Evolutionary conservation across 2,113 vertebrate genomes (phyloP), one percentile per base, ranked within the genome.

Genomic region (Desmodus rotundus): DNA sequence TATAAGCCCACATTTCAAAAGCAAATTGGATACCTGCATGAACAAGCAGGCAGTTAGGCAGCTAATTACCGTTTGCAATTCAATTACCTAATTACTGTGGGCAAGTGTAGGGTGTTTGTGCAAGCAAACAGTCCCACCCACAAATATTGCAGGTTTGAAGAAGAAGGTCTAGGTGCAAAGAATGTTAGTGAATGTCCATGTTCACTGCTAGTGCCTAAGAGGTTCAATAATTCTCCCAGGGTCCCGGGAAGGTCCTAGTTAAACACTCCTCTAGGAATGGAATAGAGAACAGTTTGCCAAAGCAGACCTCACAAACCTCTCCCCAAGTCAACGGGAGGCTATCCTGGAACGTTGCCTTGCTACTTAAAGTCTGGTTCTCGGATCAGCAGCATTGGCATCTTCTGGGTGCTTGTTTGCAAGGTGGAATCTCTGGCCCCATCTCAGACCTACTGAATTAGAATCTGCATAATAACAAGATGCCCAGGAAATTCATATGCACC

Each of bases 41-140:
- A 97, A 98, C 96, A 97, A 97, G 97, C 95, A 98, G 96, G 96
- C 97, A 97, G 97, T 97, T 97, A 98, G 97, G 97, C 96, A 97
- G 97, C 97, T 98, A 98, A 98, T 98, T 97, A 97, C 97, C 97
- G 96, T 97, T 97, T 97, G 97, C 96, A 98, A 97, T 97, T 98
- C 97, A 98, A 97, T 98, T 98, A 97, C 96, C 97, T 98, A 97
- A 98, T 98, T 97, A 97, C 91, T 97, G 80, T 98, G 97, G 97
- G 96, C 96, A 97, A 97, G 95, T 94, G 80, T 74, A 93, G 94
- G 94, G 95, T 95, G 86, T 97, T 96, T 97, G 96, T 97, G 94
- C 94, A 94, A 94, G 96, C 96, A 97, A 97, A 97, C 94, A 96
- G 97, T 97, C 94, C 96, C 94, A 95, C 96, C 96, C 96, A 97